These are phyloP conservation scores for Drosophila paracracens DNA, from an alignment of 2,888 invertebrate genomes.

Conservation along the genomic window DNA sequence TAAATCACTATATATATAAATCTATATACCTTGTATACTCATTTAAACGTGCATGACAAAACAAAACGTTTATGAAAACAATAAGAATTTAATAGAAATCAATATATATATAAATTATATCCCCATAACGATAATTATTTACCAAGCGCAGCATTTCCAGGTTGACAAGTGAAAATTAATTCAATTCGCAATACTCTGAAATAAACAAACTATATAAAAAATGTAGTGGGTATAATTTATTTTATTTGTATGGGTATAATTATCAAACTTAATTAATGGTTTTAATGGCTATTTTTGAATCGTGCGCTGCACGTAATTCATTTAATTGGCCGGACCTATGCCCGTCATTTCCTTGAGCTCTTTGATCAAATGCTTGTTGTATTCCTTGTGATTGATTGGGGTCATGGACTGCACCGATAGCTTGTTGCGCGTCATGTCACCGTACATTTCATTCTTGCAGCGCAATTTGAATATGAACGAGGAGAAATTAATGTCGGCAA, in stretches of 20 bases:
- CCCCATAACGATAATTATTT: slow-evolving; percentile 12
- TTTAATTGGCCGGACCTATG: slow-evolving; percentile 83
- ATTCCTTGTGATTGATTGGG: slow-evolving; percentile 91
- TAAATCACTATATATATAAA: slow-evolving; percentile 24
- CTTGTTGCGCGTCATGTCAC: slow-evolving; percentile 89
- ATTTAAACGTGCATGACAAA: slow-evolving; percentile 10
- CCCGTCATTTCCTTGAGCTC: slow-evolving; percentile 89
- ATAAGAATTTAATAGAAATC: slow-evolving; percentile 59
- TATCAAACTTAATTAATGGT: slow-evolving; percentile 19
- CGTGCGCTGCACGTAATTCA: slow-evolving; percentile 44
- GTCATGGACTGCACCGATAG: slow-evolving; percentile 89
- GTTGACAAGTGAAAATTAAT: slow-evolving; percentile 8
- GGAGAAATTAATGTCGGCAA: slow-evolving; percentile 91
- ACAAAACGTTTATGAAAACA: slow-evolving; percentile 12
- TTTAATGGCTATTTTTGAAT: slow-evolving; percentile 15
- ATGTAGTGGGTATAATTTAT: slow-evolving; percentile 6
- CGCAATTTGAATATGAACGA: slow-evolving; percentile 93
- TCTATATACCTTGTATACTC: slow-evolving; percentile 23
- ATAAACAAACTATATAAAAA: slow-evolving; percentile 16
- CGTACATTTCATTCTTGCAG: slow-evolving; percentile 95
- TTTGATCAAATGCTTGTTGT: slow-evolving; percentile 89
- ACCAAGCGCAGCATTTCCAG: slow-evolving; percentile 1
- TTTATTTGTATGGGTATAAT: slow-evolving; percentile 26
- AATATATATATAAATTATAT: slow-evolving; percentile 28
- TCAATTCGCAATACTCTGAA: slow-evolving; percentile 9